These are phyloP conservation scores for Adoxophyes honmai DNA, from an alignment of 1,140 invertebrate species.

Conservation along the genomic window DNA sequence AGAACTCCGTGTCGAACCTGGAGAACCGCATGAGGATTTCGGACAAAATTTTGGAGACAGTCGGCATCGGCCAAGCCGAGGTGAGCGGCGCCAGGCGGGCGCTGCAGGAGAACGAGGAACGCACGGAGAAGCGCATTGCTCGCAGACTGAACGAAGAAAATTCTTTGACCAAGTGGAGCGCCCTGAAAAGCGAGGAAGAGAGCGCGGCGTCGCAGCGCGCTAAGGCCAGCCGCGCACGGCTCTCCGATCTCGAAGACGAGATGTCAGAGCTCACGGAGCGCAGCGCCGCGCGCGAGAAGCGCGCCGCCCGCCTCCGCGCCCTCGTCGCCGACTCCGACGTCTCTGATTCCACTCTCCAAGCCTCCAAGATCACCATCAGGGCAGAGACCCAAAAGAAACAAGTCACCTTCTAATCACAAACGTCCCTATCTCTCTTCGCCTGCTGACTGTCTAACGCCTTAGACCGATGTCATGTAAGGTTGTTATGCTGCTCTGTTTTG, in stretches of 20 bases:
- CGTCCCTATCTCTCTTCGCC: conserved; percentile 19
- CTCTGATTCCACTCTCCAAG: conserved; percentile 46
- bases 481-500: conserved; percentile 13
- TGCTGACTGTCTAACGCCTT: conserved; percentile 25
- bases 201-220: conserved; percentile 58
- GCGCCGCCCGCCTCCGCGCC: conserved; percentile 77
- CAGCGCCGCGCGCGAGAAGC: conserved; percentile 77
- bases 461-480: conserved; percentile 30
- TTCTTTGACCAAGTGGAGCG: conserved; percentile 77
- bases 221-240: conserved; percentile 71
- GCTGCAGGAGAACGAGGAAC: conserved; percentile 70
- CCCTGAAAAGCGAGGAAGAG: conserved; percentile 65
- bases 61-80: conserved; percentile 68
- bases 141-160: conserved; percentile 62
- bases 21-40: conserved; percentile 77
- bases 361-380: conserved; percentile 57
- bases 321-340: conserved; percentile 76
- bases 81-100: conserved; percentile 58
- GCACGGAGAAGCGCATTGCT: conserved; percentile 73
- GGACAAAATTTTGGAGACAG: conserved; percentile 79
- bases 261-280: conserved; percentile 78
- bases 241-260: conserved; percentile 80
- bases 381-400: conserved; percentile 69
- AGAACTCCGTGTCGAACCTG: conserved; percentile 74
- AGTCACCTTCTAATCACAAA: conserved; percentile 61